Evolutionary conservation across 2,888 invertebrate genomes (phyloP).

Genomic region (Polymixis lichenea): DNA sequence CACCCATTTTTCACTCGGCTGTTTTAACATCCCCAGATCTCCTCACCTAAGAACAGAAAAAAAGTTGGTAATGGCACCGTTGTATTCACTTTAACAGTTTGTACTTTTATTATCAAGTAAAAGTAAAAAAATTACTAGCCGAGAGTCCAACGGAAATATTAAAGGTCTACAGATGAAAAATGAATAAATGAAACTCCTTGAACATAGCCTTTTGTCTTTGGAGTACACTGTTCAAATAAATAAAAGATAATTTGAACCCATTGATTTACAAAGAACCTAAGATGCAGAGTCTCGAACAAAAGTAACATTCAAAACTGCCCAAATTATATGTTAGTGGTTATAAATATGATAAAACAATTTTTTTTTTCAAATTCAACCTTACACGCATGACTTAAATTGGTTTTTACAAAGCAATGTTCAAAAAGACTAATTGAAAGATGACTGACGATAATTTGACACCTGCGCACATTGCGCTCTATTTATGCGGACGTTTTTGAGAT

Average conservation of each 20-base stretch:
- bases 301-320: too few species aligned
- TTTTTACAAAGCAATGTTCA: too few species aligned
- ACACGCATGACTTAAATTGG: too few species aligned
- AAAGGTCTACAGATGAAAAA: slow-evolving; percentile 26
- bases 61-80: slow-evolving; percentile 24
- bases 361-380: too few species aligned
- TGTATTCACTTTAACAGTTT: slow-evolving; percentile 46
- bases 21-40: background rate
- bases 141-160: slow-evolving; percentile 25
- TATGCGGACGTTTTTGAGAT: too few species aligned
- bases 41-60: slow-evolving; percentile 19
- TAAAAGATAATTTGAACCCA: slow-evolving; percentile 17
- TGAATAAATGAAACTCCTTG: slow-evolving; percentile 42
- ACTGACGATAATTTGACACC: too few species aligned
- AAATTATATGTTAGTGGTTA: too few species aligned
- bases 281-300: too few species aligned
- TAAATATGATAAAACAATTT: too few species aligned
- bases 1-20: background rate
- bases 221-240: slow-evolving; percentile 52
- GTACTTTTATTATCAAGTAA: background rate
- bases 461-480: too few species aligned
- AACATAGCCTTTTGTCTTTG: slow-evolving; percentile 41
- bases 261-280: too few species aligned
- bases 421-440: too few species aligned
- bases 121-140: slow-evolving; percentile 24